Evolutionary conservation across 2,113 vertebrate genomes (phyloP).

Genomic region (Mungos mungo): DNA sequence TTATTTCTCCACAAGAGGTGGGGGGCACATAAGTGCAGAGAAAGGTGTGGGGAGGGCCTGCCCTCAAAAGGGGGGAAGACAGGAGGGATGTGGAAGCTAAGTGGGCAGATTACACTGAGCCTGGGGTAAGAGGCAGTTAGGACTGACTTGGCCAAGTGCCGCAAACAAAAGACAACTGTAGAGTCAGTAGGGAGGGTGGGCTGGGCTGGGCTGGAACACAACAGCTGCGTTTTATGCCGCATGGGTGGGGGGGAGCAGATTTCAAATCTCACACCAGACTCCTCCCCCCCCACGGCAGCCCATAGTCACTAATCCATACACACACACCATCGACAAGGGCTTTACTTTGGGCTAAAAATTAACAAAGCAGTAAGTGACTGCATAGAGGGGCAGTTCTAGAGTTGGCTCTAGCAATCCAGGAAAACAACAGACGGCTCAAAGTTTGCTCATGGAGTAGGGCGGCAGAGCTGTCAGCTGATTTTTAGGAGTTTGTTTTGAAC

Average conservation of each 20-base stretch:
- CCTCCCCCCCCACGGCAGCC: not conserved
- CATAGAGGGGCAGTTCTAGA: not conserved
- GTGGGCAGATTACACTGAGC: conserved; percentile 40
- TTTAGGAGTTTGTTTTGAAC: conserved; percentile 34
- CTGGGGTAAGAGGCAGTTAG: conserved; percentile 2
- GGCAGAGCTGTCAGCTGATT: not conserved
- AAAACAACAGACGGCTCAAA: conserved; percentile 63
- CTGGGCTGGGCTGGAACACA: not conserved
- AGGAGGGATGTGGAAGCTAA: conserved; percentile 61
- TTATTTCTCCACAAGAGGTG: conserved; percentile 2
- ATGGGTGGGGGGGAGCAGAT: not conserved
- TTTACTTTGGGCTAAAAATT: conserved; percentile 48
- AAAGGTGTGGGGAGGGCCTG: not conserved
- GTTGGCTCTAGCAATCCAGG: conserved; percentile 28
- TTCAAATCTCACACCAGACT: not conserved
- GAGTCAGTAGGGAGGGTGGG: too few relatives aligned
- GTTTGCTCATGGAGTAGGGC: conserved; percentile 14
- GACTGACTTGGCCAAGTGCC: conserved; percentile 29
- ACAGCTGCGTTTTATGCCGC: not conserved
- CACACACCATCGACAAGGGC: not conserved
- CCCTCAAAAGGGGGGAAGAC: not conserved
- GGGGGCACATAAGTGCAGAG: not conserved
- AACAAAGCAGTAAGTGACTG: conserved; percentile 23
- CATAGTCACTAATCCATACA: not conserved
- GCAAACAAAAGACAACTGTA: conserved; percentile 41